phyloP scores from a whole-genome alignment of 2,888 invertebrate genomes.

The Tetropium fuscum region DNA sequence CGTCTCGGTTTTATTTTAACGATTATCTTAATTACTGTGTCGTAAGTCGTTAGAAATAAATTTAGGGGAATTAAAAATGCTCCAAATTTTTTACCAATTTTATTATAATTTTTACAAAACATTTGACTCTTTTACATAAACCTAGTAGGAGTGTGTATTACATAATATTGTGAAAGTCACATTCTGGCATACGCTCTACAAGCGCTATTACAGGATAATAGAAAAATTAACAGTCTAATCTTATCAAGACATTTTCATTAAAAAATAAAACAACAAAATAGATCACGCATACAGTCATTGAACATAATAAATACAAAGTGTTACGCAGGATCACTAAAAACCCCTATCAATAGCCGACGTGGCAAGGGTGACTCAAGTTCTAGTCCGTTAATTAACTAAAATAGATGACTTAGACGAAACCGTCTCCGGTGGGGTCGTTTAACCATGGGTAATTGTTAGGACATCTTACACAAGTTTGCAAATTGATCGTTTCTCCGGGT shows the following conservation, averaged over 20 bases:
- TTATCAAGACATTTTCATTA: constrained; percentile 53
- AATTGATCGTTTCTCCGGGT: constrained; percentile 93
- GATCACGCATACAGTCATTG: constrained; percentile 60
- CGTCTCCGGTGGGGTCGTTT: constrained; percentile 91
- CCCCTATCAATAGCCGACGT: constrained; percentile 39
- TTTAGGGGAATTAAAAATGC: neutral
- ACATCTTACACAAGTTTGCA: constrained; percentile 93
- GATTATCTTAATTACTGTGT: no score
- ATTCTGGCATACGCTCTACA: constrained; percentile 40
- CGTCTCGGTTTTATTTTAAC: no score
- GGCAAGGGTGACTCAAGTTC: constrained; percentile 50
- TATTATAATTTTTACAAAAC: constrained; percentile 44
- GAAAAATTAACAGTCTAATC: constrained; percentile 52
- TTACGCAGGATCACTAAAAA: constrained; percentile 53
- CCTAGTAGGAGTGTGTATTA: constrained; percentile 55
- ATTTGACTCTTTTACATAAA: constrained; percentile 44
- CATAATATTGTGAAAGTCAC: constrained; percentile 54
- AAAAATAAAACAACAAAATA: constrained; percentile 57
- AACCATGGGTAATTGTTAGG: constrained; percentile 96
- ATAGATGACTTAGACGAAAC: constrained; percentile 80
- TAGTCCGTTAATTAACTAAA: constrained; percentile 52
- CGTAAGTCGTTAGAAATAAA: no score
- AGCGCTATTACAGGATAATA: constrained; percentile 26
- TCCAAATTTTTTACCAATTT: constrained; percentile 29
- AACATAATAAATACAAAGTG: constrained; percentile 59